Percentiles rank a stretch among this genome's conserved stretches.
These are phyloP conservation scores for Luscinia luscinia DNA, from an alignment of 2,797 vertebrate genomes.

Conservation along the genomic window DNA sequence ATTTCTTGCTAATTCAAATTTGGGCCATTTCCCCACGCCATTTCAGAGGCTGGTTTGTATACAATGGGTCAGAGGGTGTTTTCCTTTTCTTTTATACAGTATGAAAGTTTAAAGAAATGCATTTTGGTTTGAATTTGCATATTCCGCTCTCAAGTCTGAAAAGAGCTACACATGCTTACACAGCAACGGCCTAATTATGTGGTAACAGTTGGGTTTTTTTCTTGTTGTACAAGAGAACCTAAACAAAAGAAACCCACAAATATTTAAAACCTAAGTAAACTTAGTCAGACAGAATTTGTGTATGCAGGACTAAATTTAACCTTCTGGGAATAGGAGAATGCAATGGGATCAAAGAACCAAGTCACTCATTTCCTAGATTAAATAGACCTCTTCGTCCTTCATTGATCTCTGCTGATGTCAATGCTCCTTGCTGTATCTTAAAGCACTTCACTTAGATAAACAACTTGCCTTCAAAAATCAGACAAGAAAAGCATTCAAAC, in stretches of 20 bases:
- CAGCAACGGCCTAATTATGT: constrained; percentile 60
- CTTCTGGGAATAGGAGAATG: constrained; percentile 57
- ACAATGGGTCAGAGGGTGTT: background rate
- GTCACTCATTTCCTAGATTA: constrained; percentile 73
- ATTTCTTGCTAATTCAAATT: background rate
- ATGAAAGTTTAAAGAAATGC: constrained; percentile 24
- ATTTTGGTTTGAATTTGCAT: constrained; percentile 54
- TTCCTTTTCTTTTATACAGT: background rate
- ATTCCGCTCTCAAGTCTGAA: constrained; percentile 37
- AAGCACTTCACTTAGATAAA: constrained; percentile 48
- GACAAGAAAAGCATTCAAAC: constrained; percentile 34
- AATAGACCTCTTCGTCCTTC: constrained; percentile 38
- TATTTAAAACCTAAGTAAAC: constrained; percentile 69
- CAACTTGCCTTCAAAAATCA: constrained; percentile 54
- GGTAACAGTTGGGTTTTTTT: constrained; percentile 43
- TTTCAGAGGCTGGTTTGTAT: background rate
- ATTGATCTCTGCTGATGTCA: constrained; percentile 64
- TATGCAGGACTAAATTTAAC: constrained; percentile 67
- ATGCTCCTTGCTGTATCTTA: constrained; percentile 53
- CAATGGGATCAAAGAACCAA: constrained; percentile 71
- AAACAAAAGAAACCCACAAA: constrained; percentile 70
- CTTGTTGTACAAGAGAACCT: constrained; percentile 51
- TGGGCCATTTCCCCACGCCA: background rate
- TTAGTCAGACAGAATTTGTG: constrained; percentile 62
- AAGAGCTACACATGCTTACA: constrained; percentile 42